Conservation (phyloP, 2,113 vertebrate genomes). For the Oceanites oceanicus region DNA sequence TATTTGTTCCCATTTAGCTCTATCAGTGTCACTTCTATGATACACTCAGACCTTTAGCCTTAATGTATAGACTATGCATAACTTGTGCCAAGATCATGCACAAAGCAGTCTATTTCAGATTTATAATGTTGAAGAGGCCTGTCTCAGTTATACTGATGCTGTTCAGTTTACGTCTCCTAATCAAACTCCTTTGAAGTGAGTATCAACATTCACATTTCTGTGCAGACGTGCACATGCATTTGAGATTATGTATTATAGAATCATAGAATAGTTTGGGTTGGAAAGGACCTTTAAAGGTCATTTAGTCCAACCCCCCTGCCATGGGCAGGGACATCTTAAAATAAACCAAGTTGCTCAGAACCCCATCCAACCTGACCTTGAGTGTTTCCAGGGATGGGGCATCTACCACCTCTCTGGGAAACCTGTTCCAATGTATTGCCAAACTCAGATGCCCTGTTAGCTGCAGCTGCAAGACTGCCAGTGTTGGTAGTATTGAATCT, state of each 20-base stretch:
- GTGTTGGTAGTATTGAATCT: not conserved
- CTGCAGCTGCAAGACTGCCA: not conserved
- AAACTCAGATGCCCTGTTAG: not conserved
- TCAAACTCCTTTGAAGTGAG: not conserved
- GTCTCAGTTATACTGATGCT: not conserved
- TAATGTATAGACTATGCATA: not conserved
- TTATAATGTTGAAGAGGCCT: slow-evolving; percentile 16
- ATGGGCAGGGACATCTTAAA: too few relatives aligned
- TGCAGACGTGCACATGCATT: not conserved
- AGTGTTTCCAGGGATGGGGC: too few relatives aligned
- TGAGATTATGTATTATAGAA: not conserved
- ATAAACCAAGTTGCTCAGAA: too few relatives aligned
- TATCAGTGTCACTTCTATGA: not conserved
- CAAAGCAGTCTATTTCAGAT: slow-evolving; percentile 38
- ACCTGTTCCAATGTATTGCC: rapidly evolving
- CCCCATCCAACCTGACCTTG: too few relatives aligned
- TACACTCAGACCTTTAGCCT: not conserved
- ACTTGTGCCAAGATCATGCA: slow-evolving; percentile 20
- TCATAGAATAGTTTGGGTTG: too few relatives aligned
- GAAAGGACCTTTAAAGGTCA: too few relatives aligned
- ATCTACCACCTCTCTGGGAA: too few relatives aligned
- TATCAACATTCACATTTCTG: not conserved
- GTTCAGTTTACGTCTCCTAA: not conserved
- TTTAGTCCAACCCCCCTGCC: too few relatives aligned
- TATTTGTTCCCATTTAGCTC: not conserved